Evolutionary conservation across 2,888 invertebrate species (phyloP).

Genomic region (Teleiodes luculella): DNA sequence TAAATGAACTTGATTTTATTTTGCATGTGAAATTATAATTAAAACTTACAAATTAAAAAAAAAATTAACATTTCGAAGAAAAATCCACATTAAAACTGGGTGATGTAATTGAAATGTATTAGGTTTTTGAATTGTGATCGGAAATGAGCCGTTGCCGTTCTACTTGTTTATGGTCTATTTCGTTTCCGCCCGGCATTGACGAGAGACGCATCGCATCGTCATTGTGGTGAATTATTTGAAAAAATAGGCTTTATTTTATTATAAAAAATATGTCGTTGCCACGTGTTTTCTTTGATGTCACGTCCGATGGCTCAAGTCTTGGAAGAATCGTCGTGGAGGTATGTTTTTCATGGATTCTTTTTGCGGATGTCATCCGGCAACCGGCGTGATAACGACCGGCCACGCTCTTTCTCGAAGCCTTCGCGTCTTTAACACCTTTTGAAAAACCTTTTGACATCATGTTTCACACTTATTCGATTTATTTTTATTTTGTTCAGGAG

Average conservation of each 20-base stretch:
- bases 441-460: conserved; percentile 9
- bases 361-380: conserved; percentile 46
- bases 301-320: conserved; percentile 85
- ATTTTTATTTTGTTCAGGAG: neutral
- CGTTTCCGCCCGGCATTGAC: conserved; percentile 72
- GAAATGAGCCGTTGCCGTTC: neutral
- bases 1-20: too few relatives aligned
- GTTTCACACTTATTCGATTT: neutral
- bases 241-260: conserved; percentile 39
- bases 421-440: conserved; percentile 14
- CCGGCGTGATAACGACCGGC: conserved; percentile 66
- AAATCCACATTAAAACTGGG: too few relatives aligned
- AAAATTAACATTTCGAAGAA: too few relatives aligned
- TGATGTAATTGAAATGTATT: neutral
- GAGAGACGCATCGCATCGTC: conserved; percentile 73
- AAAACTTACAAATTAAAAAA: too few relatives aligned
- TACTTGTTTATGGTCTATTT: conserved; percentile 47
- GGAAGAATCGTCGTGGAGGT: conserved; percentile 96
- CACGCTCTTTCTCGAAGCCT: conserved; percentile 57
- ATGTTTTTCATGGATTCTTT: conserved; percentile 51
- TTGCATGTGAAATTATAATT: too few relatives aligned
- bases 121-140: neutral
- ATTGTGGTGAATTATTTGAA: conserved; percentile 54
- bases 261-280: conserved; percentile 84
- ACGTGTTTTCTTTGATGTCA: conserved; percentile 93